phyloP scores from a whole-genome alignment of 2,888 invertebrate genomes.

The Gandaritis pyraliata region DNA sequence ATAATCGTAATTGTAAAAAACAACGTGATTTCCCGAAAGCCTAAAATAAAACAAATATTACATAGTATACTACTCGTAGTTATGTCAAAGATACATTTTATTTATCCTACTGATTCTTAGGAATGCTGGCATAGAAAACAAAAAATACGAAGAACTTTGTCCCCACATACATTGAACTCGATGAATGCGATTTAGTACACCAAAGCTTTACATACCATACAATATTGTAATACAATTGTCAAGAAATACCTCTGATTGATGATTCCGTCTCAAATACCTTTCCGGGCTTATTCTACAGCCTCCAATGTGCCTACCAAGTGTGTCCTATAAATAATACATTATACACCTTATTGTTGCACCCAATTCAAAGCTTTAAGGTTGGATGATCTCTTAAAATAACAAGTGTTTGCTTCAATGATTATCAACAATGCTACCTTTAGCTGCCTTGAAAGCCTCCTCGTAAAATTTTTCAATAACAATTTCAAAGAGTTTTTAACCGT shows the following conservation, averaged over 20 bases:
- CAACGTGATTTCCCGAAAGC: not conserved
- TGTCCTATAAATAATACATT: conserved; percentile 83
- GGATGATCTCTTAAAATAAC: conserved; percentile 85
- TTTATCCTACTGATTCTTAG: conserved; percentile 4
- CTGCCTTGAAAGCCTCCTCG: conserved; percentile 78
- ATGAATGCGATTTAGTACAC: conserved; percentile 42
- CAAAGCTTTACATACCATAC: conserved; percentile 49
- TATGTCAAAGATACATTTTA: too few species aligned
- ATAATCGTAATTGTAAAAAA: conserved; percentile 2
- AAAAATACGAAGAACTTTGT: not conserved
- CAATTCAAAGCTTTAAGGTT: conserved; percentile 79
- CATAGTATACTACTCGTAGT: too few species aligned
- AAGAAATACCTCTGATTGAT: conserved; percentile 71
- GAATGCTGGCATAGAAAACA: too few species aligned
- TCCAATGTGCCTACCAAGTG: conserved; percentile 79
- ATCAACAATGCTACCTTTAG: conserved; percentile 83
- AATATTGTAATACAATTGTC: conserved; percentile 66
- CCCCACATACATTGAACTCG: conserved; percentile 14
- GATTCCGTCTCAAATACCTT: conserved; percentile 66
- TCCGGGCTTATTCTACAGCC: conserved; percentile 61
- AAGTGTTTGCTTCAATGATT: conserved; percentile 85
- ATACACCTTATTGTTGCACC: conserved; percentile 77
- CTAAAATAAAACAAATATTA: too few species aligned
- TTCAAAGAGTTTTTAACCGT: not conserved
- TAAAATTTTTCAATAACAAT: conserved; percentile 47